These are phyloP conservation scores for Myioborus melanocephalus DNA, from an alignment of 2,797 vertebrate genomes.

Conservation along the genomic window DNA sequence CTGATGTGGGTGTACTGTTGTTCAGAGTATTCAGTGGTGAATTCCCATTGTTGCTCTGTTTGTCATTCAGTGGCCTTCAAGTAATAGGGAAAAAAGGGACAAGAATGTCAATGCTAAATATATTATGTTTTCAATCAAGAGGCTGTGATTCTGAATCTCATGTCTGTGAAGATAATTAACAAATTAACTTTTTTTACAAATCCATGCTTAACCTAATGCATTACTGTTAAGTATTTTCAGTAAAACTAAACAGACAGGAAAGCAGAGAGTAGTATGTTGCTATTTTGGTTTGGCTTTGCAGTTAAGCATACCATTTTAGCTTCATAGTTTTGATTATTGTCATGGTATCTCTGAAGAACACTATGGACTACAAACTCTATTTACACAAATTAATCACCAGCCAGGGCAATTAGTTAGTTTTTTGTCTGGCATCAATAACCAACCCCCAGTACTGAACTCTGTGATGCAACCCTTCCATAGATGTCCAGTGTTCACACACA, in stretches of 20 bases:
- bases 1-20: constrained; percentile 69
- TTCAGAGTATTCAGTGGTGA: constrained; percentile 69
- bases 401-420: not conserved
- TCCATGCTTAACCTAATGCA: not conserved
- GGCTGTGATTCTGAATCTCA: not conserved
- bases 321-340: not conserved
- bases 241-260: not conserved
- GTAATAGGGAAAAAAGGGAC: constrained; percentile 28
- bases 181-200: not conserved
- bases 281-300: not conserved
- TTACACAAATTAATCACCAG: not conserved
- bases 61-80: constrained; percentile 82
- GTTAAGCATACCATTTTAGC: not conserved
- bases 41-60: constrained; percentile 79
- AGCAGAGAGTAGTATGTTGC: not conserved
- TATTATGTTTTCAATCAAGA: not conserved
- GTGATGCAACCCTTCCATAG: not conserved
- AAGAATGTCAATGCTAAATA: not conserved
- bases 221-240: not conserved
- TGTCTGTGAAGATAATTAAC: not conserved
- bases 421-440: not conserved
- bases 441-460: not conserved
- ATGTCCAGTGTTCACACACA: not conserved
- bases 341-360: not conserved
- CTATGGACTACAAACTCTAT: not conserved